These are phyloP conservation scores for Alosa sapidissima DNA, from an alignment of 2,797 vertebrate genomes.

Conservation along the genomic window DNA sequence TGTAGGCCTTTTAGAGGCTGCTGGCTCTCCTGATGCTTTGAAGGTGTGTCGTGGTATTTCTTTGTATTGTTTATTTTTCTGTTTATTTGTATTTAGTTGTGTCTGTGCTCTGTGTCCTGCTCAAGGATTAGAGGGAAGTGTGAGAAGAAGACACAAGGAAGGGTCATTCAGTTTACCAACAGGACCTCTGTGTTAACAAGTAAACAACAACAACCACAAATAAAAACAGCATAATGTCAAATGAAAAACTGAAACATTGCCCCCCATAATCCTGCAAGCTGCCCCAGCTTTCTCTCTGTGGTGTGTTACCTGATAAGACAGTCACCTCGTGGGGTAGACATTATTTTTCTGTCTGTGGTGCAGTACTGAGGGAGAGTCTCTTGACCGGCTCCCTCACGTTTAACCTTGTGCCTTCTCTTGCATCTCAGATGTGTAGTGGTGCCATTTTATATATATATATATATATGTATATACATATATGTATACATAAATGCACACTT, in stretches of 20 bases:
- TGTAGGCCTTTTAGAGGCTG: slow-evolving; percentile 51
- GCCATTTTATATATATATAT: slow-evolving; percentile 70
- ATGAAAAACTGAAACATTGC: not conserved
- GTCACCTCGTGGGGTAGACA: not conserved
- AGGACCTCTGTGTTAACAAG: slow-evolving; percentile 51
- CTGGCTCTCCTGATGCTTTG: slow-evolving; percentile 55
- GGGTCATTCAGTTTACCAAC: slow-evolving; percentile 52
- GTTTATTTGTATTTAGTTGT: slow-evolving; percentile 46
- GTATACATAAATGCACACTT: not conserved
- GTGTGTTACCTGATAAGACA: not conserved
- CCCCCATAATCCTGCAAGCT: not conserved
- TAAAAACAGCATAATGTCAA: not conserved
- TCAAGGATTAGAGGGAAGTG: slow-evolving; percentile 60
- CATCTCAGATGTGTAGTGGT: slow-evolving; percentile 65
- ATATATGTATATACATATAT: not conserved
- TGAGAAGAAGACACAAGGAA: slow-evolving; percentile 73
- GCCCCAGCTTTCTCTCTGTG: not conserved
- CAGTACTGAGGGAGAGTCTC: slow-evolving; percentile 33
- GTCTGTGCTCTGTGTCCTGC: slow-evolving; percentile 63
- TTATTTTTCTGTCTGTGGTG: not conserved
- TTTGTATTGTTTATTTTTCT: not conserved
- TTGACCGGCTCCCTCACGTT: slow-evolving; percentile 48
- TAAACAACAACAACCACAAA: slow-evolving; percentile 13
- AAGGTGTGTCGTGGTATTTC: slow-evolving; percentile 59
- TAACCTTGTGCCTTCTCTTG: slow-evolving; percentile 78